Base-by-base conservation (phyloP, 1,140 invertebrate genomes). In the Nomia melanderi region DNA sequence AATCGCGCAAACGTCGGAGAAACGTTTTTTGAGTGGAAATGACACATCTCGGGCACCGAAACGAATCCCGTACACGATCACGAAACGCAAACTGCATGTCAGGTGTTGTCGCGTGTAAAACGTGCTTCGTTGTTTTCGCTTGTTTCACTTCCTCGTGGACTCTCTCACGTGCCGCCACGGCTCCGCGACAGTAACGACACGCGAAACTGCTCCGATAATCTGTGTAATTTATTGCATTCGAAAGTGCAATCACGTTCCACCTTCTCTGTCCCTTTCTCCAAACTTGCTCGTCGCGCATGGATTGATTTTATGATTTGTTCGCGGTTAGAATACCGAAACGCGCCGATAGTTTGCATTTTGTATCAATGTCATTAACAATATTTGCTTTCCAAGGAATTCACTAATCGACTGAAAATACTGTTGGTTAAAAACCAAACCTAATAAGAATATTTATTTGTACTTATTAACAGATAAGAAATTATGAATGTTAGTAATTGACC, bases 161-260 rank as follows among this genome's bases (percentile, higher is more conserved):
- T 69, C 66, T 41, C 17, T 57, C n/a, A 29, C 25, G 36, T 41
- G 53, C 44, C 64, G 0, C n/a, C n/a, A n/a, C 2, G n/a, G 1
- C 27, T 59, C 36, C 11, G n/a, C 41, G 62, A 79, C 78, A 64
- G 62, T 36, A 63, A 53, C 39, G 4, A 31, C 33, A 47, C 36
- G 70, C 47, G 53, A 79, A 80, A 81, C 67, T 53, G 60, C 72
- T 7, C 25, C 53, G 78, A 44, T 70, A 65, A 67, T 79, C 79
- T 50, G 12, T 11, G 44, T 69, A 56, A 83, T 83, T 84, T 67
- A 83, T 83, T 67, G 27, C 56, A 73, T 72, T 80, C 77, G 77
- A 83, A 83, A 84, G 77, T 83, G 57, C 47, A 69, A 76, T 84
- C 77, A 69, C 71, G 79, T 62, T 17, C 33, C 33, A 36, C 33